A percentile compares a stretch with the other conserved stretches of the same genome.
Evolutionary conservation across 2,888 invertebrate genomes (phyloP).

Genomic region (Pediacus dermestoides): DNA sequence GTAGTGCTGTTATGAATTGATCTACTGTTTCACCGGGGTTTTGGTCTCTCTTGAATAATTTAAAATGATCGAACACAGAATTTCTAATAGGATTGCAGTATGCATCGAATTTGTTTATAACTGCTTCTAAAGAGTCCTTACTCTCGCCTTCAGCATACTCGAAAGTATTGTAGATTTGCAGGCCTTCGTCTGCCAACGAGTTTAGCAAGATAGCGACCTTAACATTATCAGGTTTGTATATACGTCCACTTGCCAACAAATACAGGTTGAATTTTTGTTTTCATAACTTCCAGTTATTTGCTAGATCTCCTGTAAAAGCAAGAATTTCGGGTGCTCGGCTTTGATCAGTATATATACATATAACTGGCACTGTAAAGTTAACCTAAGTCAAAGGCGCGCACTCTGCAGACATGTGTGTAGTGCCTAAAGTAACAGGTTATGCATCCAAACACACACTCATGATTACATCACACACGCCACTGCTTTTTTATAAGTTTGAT

Average conservation of each 20-base stretch:
- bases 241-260: slow-evolving; percentile 24
- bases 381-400: too few species aligned
- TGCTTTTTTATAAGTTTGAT: too few species aligned
- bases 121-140: slow-evolving; percentile 12
- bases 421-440: too few species aligned
- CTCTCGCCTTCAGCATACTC: slow-evolving; percentile 17
- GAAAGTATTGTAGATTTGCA: slow-evolving; percentile 24
- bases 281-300: slow-evolving; percentile 26
- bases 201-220: slow-evolving; percentile 27
- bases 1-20: slow-evolving; percentile 21
- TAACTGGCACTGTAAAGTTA: too few species aligned
- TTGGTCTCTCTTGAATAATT: slow-evolving; percentile 25
- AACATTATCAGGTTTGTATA: slow-evolving; percentile 20
- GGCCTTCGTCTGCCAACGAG: slow-evolving; percentile 20
- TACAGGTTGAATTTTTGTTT: slow-evolving; percentile 27
- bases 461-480: too few species aligned
- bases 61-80: slow-evolving; percentile 23
- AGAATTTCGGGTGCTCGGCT: too few species aligned
- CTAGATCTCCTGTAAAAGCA: slow-evolving; percentile 10
- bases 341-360: too few species aligned
- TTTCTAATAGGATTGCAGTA: slow-evolving; percentile 25
- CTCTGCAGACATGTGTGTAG: too few species aligned
- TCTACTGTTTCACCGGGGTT: slow-evolving; percentile 18
- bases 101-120: slow-evolving; percentile 17
- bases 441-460: too few species aligned